Evolutionary conservation across 1,140 invertebrate genomes (phyloP).

Genomic region (Steinernema feltiae): DNA sequence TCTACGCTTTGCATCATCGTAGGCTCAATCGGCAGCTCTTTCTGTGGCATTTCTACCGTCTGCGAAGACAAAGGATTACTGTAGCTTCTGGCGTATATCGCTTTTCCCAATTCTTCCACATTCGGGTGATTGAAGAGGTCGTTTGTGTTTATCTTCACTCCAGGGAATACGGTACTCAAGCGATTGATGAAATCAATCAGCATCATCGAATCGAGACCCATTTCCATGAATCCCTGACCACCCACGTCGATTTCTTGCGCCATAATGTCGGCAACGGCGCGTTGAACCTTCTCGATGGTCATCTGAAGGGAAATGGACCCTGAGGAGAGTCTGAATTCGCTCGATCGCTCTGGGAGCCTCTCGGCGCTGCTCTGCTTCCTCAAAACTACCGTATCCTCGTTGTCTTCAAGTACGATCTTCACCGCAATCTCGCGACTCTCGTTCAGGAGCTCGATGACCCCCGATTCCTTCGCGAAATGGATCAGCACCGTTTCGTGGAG

Average conservation of each 20-base stretch:
- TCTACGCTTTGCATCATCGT: background rate
- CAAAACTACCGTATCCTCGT: background rate
- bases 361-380: background rate
- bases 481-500: background rate
- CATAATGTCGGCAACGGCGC: background rate
- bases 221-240: slow-evolving; percentile 22
- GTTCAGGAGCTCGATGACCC: background rate
- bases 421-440: background rate
- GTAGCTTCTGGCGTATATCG: slow-evolving; percentile 12
- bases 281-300: background rate
- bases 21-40: background rate
- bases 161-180: slow-evolving; percentile 17
- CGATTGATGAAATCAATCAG: slow-evolving; percentile 26
- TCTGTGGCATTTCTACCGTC: background rate
- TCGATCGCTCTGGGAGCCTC: background rate
- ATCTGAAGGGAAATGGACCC: background rate
- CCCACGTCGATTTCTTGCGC: background rate
- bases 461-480: background rate
- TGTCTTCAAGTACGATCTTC: background rate
- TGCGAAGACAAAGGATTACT: too few relatives aligned
- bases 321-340: background rate
- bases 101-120: slow-evolving; percentile 13
- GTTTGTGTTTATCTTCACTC: slow-evolving; percentile 16
- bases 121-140: slow-evolving; percentile 32
- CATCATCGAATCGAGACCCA: slow-evolving; percentile 26